Percentiles rank a stretch among this genome's conserved stretches.
phyloP scores from a whole-genome alignment of 2,797 vertebrate species.

The Chloroceryle amazona region DNA sequence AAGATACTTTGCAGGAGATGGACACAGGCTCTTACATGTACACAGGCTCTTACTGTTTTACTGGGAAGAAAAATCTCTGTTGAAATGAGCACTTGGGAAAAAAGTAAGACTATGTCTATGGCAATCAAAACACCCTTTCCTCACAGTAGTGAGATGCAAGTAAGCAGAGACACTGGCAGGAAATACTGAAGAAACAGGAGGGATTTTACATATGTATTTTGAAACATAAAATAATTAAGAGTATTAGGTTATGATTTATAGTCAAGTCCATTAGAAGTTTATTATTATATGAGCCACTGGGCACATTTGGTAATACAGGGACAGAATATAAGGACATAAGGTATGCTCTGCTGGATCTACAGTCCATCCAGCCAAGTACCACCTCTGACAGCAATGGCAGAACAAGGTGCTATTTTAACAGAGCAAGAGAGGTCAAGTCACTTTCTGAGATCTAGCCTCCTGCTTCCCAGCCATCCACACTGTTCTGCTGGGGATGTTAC shows the following conservation, averaged over 20 bases:
- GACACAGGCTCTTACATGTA: neutral
- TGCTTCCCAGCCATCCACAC: neutral
- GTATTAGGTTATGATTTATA: neutral
- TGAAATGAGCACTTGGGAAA: neutral
- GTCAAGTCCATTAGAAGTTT: neutral
- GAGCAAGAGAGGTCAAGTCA: neutral
- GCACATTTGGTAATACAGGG: neutral
- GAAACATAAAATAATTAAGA: neutral
- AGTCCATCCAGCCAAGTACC: neutral
- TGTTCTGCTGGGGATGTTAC: neutral
- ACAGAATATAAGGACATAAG: neutral
- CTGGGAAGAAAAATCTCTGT: neutral
- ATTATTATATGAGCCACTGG: neutral
- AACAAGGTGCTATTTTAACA: neutral
- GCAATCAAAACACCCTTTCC: neutral
- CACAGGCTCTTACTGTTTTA: neutral
- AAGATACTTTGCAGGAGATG: neutral
- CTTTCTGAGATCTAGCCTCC: neutral
- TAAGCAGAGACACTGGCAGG: neutral
- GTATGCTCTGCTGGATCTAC: neutral
- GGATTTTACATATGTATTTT: neutral
- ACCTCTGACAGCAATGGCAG: neutral
- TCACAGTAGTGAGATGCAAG: neutral
- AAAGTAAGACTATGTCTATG: neutral
- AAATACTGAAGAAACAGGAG: neutral